phyloP scores from a whole-genome alignment of 2,113 vertebrate genomes.

The Accipiter cooperii region DNA sequence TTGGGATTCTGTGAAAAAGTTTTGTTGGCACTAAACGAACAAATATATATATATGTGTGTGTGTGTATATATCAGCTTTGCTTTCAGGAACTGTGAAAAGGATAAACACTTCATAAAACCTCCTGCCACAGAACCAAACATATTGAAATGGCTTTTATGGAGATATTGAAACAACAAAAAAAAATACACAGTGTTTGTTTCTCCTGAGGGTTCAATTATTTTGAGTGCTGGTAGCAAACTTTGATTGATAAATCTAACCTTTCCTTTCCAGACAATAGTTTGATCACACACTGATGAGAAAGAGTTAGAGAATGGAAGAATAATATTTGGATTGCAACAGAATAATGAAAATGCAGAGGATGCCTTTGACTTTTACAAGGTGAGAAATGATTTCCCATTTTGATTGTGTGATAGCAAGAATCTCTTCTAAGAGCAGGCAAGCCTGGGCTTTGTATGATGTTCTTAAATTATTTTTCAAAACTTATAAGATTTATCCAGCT shows the following conservation, averaged over 20 bases:
- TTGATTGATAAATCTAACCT: constrained; percentile 73
- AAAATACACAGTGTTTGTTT: constrained; percentile 44
- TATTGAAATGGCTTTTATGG: constrained; percentile 69
- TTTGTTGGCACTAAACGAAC: neutral
- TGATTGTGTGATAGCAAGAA: constrained; percentile 37
- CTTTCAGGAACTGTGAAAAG: constrained; percentile 20
- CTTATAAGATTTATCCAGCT: constrained; percentile 1
- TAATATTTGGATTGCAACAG: constrained; percentile 68
- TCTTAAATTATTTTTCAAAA: constrained; percentile 39
- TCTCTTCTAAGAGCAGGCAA: constrained; percentile 12
- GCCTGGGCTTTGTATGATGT: neutral
- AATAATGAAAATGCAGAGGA: constrained; percentile 69
- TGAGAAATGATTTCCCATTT: constrained; percentile 63
- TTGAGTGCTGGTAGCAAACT: constrained; percentile 61
- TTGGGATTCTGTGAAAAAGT: neutral
- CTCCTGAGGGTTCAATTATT: constrained; percentile 72
- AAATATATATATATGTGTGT: neutral
- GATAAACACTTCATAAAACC: constrained; percentile 44
- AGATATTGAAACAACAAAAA: constrained; percentile 58
- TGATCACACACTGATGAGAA: constrained; percentile 70
- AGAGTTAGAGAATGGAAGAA: constrained; percentile 66
- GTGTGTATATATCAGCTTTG: neutral
- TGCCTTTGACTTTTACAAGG: constrained; percentile 68
- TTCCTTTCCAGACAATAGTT: constrained; percentile 53
- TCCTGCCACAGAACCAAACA: constrained; percentile 40